phyloP scores from a whole-genome alignment of 2,797 vertebrate species.

The Neomorphus geoffroyi region DNA sequence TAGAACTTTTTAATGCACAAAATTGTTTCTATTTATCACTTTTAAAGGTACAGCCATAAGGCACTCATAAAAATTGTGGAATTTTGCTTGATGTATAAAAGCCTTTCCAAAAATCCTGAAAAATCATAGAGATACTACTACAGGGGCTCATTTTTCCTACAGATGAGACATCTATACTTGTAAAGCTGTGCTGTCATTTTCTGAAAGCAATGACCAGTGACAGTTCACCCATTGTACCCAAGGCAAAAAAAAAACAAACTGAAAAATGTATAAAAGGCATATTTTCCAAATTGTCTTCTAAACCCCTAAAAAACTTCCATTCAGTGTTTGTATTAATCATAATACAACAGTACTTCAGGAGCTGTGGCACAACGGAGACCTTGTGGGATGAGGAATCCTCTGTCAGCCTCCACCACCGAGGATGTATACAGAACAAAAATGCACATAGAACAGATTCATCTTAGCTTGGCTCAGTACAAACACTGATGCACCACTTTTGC shows the following conservation, averaged over 20 bases:
- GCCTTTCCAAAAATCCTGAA: background rate
- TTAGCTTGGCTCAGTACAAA: background rate
- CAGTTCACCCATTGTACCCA: background rate
- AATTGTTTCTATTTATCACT: background rate
- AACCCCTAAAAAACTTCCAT: background rate
- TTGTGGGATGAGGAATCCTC: background rate
- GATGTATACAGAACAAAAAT: background rate
- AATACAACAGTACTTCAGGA: background rate
- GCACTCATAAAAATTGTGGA: background rate
- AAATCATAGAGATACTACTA: background rate
- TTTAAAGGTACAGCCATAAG: background rate
- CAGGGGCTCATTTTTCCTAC: background rate
- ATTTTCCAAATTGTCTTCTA: background rate
- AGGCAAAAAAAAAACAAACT: too few relatives aligned
- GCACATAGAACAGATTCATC: background rate
- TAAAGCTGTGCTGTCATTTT: background rate
- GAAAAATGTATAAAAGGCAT: background rate
- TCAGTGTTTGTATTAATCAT: background rate
- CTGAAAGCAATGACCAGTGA: background rate
- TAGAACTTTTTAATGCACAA: background rate
- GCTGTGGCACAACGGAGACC: background rate
- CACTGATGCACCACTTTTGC: rapidly evolving
- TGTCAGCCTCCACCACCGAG: background rate
- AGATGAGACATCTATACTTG: background rate
- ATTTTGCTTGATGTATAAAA: background rate